These are phyloP conservation scores for Cantharis nigra DNA, from an alignment of 2,888 invertebrate genomes.

Conservation along the genomic window DNA sequence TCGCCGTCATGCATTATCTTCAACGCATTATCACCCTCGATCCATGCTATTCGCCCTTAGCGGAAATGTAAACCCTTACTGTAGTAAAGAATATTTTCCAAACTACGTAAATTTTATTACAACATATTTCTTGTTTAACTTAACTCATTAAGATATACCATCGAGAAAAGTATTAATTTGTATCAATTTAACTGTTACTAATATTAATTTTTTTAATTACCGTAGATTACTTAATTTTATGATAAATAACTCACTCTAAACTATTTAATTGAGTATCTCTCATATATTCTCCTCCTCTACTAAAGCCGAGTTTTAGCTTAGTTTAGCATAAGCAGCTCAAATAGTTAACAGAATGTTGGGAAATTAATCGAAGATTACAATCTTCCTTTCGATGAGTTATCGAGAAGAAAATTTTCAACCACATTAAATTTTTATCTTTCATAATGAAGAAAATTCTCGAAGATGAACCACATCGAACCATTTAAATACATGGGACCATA, in stretches of 20 bases:
- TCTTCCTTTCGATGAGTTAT: too few species aligned
- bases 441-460: too few species aligned
- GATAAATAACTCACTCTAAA: neutral
- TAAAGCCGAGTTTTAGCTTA: too few species aligned
- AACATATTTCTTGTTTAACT: slow-evolving; percentile 39
- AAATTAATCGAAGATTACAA: too few species aligned
- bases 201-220: neutral
- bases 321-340: too few species aligned
- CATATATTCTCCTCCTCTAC: too few species aligned
- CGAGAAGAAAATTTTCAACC: too few species aligned
- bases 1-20: slow-evolving; percentile 38
- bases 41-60: slow-evolving; percentile 31
- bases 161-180: neutral
- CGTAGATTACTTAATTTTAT: neutral
- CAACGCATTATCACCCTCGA: slow-evolving; percentile 36
- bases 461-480: too few species aligned
- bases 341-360: too few species aligned
- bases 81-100: slow-evolving; percentile 26
- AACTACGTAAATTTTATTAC: slow-evolving; percentile 40
- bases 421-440: too few species aligned
- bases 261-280: neutral
- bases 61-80: slow-evolving; percentile 29
- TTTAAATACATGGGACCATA: too few species aligned
- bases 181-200: neutral
- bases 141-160: slow-evolving; percentile 44